These are phyloP conservation scores for Clarias laeviceps DNA, from an alignment of 2,797 vertebrate genomes.

Conservation along the genomic window DNA sequence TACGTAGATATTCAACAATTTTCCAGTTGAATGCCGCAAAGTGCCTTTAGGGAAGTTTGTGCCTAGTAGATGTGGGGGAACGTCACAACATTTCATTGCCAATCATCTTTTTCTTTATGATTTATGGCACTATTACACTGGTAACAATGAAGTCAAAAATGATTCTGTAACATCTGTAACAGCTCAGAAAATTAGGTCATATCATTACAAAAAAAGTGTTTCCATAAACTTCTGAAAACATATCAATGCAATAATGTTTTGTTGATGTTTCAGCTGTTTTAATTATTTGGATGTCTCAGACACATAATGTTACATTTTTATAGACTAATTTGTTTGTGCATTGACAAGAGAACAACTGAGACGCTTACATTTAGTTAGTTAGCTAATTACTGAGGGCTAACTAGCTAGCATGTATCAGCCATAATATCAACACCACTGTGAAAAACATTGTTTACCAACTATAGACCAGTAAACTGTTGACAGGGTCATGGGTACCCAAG, in stretches of 20 bases:
- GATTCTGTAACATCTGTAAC: too few species aligned
- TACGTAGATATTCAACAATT: neutral
- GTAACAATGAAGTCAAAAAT: neutral
- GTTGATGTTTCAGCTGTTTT: neutral
- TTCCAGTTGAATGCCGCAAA: neutral
- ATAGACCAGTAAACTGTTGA: too few species aligned
- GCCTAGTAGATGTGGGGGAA: neutral
- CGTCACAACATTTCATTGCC: too few species aligned
- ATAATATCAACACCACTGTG: too few species aligned
- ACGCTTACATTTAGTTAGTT: too few species aligned
- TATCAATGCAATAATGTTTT: neutral
- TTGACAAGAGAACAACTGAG: neutral
- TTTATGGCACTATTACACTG: neutral
- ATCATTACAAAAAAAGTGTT: neutral
- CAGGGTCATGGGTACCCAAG: too few species aligned
- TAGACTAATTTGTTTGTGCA: neutral
- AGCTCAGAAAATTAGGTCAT: neutral
- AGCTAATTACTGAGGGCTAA: neutral
- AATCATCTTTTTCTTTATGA: neutral
- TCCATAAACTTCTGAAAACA: neutral
- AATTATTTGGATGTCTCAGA: neutral
- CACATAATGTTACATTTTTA: neutral
- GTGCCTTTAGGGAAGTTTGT: neutral
- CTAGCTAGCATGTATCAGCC: neutral
- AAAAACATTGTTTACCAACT: too few species aligned